Percentiles rank a stretch among this genome's conserved stretches.
Conservation (phyloP, 2,797 vertebrate genomes). For the Alfaro cultratus region DNA sequence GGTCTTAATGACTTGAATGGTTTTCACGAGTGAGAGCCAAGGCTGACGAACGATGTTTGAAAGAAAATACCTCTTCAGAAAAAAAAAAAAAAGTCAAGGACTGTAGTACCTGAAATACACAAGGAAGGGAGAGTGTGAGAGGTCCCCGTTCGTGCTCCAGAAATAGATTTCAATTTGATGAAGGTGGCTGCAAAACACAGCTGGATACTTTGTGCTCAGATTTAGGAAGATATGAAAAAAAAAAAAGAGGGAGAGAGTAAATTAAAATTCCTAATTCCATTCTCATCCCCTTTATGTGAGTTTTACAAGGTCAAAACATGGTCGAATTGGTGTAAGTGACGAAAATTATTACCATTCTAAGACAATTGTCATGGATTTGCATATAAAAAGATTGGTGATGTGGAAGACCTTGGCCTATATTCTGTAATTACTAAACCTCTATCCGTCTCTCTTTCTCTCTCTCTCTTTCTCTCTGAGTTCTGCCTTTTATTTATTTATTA, state of each 20-base stretch:
- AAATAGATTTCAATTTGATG: slow-evolving; percentile 57
- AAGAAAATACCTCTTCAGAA: slow-evolving; percentile 15
- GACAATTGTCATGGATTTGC: slow-evolving; percentile 64
- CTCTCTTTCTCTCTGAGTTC: slow-evolving; percentile 38
- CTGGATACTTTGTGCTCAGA: slow-evolving; percentile 23
- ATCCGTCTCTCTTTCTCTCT: slow-evolving; percentile 55
- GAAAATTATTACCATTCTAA: slow-evolving; percentile 54
- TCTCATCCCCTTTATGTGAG: slow-evolving; percentile 33
- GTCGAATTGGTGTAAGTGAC: slow-evolving; percentile 42
- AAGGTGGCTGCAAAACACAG: slow-evolving; percentile 33
- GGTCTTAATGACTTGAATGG: slow-evolving; percentile 47
- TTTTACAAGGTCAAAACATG: slow-evolving; percentile 60
- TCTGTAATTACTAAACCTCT: slow-evolving; percentile 63
- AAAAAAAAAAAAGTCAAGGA: slow-evolving; percentile 72
- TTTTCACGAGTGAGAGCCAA: slow-evolving; percentile 36
- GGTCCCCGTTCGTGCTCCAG: slow-evolving; percentile 33
- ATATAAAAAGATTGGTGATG: slow-evolving; percentile 59
- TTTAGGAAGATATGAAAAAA: neutral
- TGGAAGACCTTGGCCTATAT: slow-evolving; percentile 65
- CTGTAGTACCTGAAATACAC: slow-evolving; percentile 33
- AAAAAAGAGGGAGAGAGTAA: slow-evolving; percentile 5
- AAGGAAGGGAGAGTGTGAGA: slow-evolving; percentile 7
- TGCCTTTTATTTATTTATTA: slow-evolving; percentile 46
- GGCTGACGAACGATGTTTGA: slow-evolving; percentile 45
- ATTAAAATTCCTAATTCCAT: slow-evolving; percentile 52